Conservation (phyloP, 2,797 vertebrate genomes). For the Sus cebifrons region DNA sequence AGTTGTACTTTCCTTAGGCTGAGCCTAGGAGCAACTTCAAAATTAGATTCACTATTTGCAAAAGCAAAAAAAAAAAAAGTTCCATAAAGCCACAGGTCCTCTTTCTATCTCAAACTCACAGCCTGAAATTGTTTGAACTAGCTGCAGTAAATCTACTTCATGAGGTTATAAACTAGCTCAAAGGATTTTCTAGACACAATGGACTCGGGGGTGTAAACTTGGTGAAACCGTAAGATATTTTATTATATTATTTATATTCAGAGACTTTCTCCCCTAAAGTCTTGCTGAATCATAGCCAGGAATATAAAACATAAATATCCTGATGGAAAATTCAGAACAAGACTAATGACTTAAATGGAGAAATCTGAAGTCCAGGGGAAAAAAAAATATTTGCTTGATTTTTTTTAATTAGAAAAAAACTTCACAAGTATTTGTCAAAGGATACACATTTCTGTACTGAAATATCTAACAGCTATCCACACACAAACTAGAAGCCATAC, state of each 20-base stretch:
- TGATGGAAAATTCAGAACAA: slow-evolving; percentile 59
- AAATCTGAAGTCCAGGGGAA: neutral
- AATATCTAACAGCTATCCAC: neutral
- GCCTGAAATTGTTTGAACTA: slow-evolving; percentile 77
- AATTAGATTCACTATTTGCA: slow-evolving; percentile 64
- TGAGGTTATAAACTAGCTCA: slow-evolving; percentile 74
- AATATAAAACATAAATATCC: slow-evolving; percentile 36
- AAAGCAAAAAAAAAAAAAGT: neutral
- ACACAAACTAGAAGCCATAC: slow-evolving; percentile 47
- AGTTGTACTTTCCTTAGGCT: slow-evolving; percentile 18
- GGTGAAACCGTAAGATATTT: slow-evolving; percentile 68
- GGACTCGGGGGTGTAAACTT: slow-evolving; percentile 62
- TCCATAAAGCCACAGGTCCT: slow-evolving; percentile 64
- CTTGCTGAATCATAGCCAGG: slow-evolving; percentile 17
- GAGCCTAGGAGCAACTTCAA: slow-evolving; percentile 60
- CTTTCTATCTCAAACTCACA: slow-evolving; percentile 73
- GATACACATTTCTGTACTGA: neutral
- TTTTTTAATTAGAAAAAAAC: slow-evolving; percentile 60
- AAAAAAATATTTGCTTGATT: slow-evolving; percentile 2
- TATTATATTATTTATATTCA: slow-evolving; percentile 63
- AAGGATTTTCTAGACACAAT: slow-evolving; percentile 72
- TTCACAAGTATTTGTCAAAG: slow-evolving; percentile 62
- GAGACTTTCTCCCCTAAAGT: slow-evolving; percentile 67
- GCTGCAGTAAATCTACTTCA: slow-evolving; percentile 78
- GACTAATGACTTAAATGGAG: slow-evolving; percentile 53